Evolutionary conservation across 1,140 invertebrate genomes (phyloP), one percentile per base, ranked within the genome.

Genomic region (Drosophila ambigua): DNA sequence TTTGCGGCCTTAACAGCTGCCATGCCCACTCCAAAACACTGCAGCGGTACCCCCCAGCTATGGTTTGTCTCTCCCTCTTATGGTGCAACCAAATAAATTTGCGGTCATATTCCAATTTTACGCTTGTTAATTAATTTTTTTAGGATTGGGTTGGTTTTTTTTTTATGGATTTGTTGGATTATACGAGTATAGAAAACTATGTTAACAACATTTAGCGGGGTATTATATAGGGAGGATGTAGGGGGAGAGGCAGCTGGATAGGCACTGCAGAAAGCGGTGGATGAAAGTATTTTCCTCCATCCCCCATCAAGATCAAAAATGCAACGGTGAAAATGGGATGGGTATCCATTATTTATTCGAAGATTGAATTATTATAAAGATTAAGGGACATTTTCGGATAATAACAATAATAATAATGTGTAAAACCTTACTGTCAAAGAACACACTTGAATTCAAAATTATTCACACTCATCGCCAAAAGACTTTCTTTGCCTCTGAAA

Each of bases 51-150:
- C 31, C 11, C 9, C 9, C 16, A 20, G 20, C 20, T 2, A 20
- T 20, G 20, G 20, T 20, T 20, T 20, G 20, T 20, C 20, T 20
- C 20, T 20, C 15, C 49, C 72, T 52, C 31, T 45, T 16, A 20
- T 24, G 46, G 53, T 54, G 53, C 50, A 31, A 55, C 53, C 44
- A 75, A 52, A 72, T 48, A 75, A 52, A 72, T 48, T 26, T 44
- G 45, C 57, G 76, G 67, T 52, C 53, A 69, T 48, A 57, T 53
- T 74, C 63, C 53, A 72, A 79, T 80, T 81, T 84, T 65, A 80
- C 73, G 81, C 77, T 81, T 81, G 78, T 74, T 85, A 87, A 85
- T 85, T 78, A 81, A 77, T 51, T 65, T 39, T 20, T 2, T 49
- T 24, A 26, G 39, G 68, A 35, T 35, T 1, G n/a, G 49, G 20